These are phyloP conservation scores for Dendronephthya gigantea DNA, from an alignment of 64 coral and sea anemone species.

Conservation along the genomic window DNA sequence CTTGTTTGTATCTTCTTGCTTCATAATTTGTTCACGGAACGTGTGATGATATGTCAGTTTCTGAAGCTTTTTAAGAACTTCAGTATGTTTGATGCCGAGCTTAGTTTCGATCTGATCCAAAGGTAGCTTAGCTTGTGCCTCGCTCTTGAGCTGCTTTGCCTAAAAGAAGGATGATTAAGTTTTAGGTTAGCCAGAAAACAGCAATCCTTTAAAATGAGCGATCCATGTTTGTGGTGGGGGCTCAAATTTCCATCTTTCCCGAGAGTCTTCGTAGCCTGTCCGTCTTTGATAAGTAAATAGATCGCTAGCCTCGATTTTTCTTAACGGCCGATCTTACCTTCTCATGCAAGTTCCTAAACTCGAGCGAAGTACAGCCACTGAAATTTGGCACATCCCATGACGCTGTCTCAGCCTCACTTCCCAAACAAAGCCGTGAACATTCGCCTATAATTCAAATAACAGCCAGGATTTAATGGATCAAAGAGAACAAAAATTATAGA, in stretches of 20 bases:
- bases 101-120: neutral
- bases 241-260: no score
- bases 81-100: neutral
- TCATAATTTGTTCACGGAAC: neutral
- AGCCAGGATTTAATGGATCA: neutral
- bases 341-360: neutral
- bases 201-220: no score
- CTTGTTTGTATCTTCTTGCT: neutral
- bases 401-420: neutral
- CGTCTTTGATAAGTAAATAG: no score
- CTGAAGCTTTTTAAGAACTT: neutral
- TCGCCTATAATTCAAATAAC: neutral
- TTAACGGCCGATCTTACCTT: neutral
- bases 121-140: neutral
- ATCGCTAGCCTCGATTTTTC: no score
- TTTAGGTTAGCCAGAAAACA: no score
- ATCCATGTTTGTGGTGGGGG: no score
- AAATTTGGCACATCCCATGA: slow-evolving; percentile 2
- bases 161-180: neutral
- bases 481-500: no score
- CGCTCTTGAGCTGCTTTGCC: neutral
- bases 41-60: neutral
- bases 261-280: no score
- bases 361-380: neutral
- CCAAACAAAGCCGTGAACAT: neutral